Conservation (phyloP, 2,113 vertebrate species). For the Neogobius melanostomus region DNA sequence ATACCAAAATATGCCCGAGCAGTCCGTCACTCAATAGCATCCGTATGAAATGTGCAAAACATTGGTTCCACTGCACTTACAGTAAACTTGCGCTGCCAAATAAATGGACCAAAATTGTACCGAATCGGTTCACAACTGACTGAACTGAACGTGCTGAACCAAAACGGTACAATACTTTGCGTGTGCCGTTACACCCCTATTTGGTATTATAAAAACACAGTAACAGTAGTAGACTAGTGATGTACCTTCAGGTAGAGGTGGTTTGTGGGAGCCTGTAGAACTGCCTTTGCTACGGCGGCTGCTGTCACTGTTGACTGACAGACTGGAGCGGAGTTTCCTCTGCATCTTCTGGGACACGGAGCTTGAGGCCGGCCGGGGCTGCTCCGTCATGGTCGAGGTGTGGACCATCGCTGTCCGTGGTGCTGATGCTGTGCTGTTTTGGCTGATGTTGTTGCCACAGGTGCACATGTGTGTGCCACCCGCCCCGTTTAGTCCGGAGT, state of each 20-base stretch:
- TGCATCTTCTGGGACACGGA: conserved; percentile 93
- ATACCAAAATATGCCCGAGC: too few species aligned
- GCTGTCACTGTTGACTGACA: conserved; percentile 90
- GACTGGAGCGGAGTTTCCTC: conserved; percentile 89
- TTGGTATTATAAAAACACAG: too few species aligned
- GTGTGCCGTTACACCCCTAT: too few species aligned
- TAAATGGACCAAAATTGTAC: too few species aligned
- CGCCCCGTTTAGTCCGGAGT: conserved; percentile 26
- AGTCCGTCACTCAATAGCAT: too few species aligned
- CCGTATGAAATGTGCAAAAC: too few species aligned
- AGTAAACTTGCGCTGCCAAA: too few species aligned
- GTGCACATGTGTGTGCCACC: conserved; percentile 66
- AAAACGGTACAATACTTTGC: too few species aligned
- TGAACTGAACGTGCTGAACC: too few species aligned
- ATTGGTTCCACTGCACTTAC: too few species aligned
- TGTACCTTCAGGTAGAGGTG: conserved; percentile 93
- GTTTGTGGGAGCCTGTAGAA: conserved; percentile 86
- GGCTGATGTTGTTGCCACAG: conserved; percentile 61
- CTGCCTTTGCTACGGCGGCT: conserved; percentile 90
- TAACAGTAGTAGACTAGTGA: neutral
- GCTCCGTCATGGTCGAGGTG: conserved; percentile 51
- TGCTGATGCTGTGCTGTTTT: neutral
- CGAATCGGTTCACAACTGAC: too few species aligned
- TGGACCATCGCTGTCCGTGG: conserved; percentile 5
- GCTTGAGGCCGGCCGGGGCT: conserved; percentile 78